These are phyloP conservation scores for Enteromius afrohamiltoni DNA, from an alignment of 2,797 vertebrate species.

Conservation along the genomic window DNA sequence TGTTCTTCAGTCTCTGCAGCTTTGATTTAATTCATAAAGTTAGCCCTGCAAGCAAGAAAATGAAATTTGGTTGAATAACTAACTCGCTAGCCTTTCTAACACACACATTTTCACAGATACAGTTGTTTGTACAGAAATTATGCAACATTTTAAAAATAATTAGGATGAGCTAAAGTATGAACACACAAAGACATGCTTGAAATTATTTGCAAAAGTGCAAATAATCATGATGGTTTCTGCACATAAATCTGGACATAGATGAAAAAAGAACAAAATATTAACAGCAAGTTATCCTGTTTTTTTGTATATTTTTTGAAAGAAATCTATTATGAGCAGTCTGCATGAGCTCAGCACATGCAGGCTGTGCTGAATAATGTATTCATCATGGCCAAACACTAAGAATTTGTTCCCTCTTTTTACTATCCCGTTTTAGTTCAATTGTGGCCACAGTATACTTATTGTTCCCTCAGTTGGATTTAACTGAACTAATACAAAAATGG, in stretches of 20 bases:
- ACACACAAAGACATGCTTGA: conserved; percentile 8
- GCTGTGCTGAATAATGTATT: neutral
- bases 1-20: conserved; percentile 89
- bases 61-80: conserved; percentile 83
- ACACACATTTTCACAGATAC: conserved; percentile 64
- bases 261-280: conserved; percentile 32
- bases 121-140: conserved; percentile 63
- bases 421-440: neutral
- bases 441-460: neutral
- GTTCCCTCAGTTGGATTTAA: neutral
- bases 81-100: conserved; percentile 79
- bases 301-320: neutral
- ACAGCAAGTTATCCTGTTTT: neutral
- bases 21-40: conserved; percentile 89
- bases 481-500: neutral
- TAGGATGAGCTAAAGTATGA: conserved; percentile 21
- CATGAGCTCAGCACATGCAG: neutral
- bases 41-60: conserved; percentile 95
- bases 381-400: neutral
- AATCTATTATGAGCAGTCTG: neutral
- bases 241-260: conserved; percentile 18
- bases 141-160: neutral
- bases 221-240: conserved; percentile 43
- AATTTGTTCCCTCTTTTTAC: neutral
- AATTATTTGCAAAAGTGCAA: conserved; percentile 34